Evolutionary conservation across 2,797 vertebrate genomes (phyloP).

Genomic region (Arnoldichthys spilopterus): DNA sequence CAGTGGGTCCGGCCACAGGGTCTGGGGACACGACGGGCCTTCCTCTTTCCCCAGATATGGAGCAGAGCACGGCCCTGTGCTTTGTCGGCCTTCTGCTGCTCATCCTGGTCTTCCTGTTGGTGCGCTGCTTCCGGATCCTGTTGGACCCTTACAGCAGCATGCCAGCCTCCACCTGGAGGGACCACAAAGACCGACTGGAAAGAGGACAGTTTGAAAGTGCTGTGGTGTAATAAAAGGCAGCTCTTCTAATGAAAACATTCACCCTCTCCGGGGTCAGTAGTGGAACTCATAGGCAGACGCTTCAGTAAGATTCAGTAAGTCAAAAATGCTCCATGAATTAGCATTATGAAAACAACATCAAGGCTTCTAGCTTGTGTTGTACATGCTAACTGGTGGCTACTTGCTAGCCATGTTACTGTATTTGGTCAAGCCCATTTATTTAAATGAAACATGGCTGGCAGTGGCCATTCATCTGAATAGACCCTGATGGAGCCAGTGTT

Average conservation of each 20-base stretch:
- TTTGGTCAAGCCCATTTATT: neutral
- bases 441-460: neutral
- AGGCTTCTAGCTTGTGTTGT: neutral
- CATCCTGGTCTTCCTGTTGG: constrained; percentile 87
- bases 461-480: neutral
- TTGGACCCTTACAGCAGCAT: constrained; percentile 96
- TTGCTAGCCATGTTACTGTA: neutral
- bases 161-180: constrained; percentile 91
- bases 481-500: neutral
- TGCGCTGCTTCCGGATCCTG: constrained; percentile 91
- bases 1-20: constrained; percentile 51
- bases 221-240: constrained; percentile 72
- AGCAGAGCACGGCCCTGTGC: constrained; percentile 89
- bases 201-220: constrained; percentile 92
- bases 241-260: neutral
- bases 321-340: neutral
- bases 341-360: neutral
- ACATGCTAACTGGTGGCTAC: neutral
- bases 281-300: neutral
- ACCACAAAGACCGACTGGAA: constrained; percentile 91
- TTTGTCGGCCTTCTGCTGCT: constrained; percentile 90
- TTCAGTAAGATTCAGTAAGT: neutral
- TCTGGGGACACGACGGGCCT: constrained; percentile 70
- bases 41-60: constrained; percentile 72
- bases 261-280: neutral